Evolutionary conservation across 37 sponge, comb jelly and placozoan genomes (phyloP), one percentile per base, ranked within the genome.

Genomic region (Hexactinellida sp.): DNA sequence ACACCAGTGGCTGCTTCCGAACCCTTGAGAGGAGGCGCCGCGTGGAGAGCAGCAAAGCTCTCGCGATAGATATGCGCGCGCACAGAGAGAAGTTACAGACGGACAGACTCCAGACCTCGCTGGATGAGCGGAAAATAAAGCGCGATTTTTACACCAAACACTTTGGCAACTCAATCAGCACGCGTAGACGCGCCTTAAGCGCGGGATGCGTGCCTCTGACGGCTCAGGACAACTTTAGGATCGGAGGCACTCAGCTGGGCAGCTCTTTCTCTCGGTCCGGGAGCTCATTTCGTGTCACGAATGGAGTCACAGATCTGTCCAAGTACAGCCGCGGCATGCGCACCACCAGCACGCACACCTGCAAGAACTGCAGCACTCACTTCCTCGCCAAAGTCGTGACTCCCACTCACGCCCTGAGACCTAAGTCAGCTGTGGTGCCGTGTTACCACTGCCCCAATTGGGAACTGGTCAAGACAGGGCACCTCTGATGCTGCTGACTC

Each of bases 101-200:
- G 13, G 32, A 63, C 19, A 10, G 76, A 63, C 76, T 21, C 13
- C 21, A 63, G 34, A 63, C 76, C 34, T 63, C 76, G 3, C 76
- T 63, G 25, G 76, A 63, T 21, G 76, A 63, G 76, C 25, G 76
- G 5, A 63, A 63, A n/a, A 63, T 63, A 63, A 63, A 63, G 13
- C 76, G 76, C 34, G 76, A 63, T 32, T 63, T 63, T 63, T 63
- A 63, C 76, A 63, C 76, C 19, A 63, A 63, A 63, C 76, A 63
- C 5, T 63, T 63, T n/a, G 76, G 76, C 34, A 63, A 63, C 34
- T 63, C 76, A 23, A 32, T 63, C 5, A 63, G 76, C 76, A 63
- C 76, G 5, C 76, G 76, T 63, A 63, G 76, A n/a, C 76, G 76
- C 13, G 76, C 76, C 34, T 23, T 63, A 28, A 63, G 76, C 13